Conservation (phyloP, 2,797 vertebrate genomes). For the Aphelocoma californica region DNA sequence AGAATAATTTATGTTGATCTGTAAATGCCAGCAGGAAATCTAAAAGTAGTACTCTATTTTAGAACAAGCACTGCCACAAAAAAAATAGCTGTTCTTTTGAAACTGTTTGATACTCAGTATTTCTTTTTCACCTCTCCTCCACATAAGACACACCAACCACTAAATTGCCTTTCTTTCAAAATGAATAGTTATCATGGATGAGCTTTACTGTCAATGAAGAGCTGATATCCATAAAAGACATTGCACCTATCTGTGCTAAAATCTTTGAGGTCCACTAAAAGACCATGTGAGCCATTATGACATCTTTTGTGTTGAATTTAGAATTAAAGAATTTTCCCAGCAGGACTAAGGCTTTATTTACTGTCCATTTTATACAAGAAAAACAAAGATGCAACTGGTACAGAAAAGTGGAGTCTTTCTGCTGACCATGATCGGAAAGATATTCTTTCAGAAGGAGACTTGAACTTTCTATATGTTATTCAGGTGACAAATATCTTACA, state of each 20-base stretch:
- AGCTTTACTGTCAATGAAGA: not conserved
- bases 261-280: not conserved
- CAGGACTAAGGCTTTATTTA: not conserved
- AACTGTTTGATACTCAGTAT: not conserved
- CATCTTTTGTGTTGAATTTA: not conserved
- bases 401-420: not conserved
- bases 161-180: not conserved
- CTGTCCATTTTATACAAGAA: not conserved
- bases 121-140: conserved; percentile 5
- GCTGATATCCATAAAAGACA: not conserved
- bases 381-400: not conserved
- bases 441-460: not conserved
- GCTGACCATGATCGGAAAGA: not conserved
- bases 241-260: not conserved
- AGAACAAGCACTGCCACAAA: not conserved
- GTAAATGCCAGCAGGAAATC: conserved; percentile 16
- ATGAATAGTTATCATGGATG: not conserved
- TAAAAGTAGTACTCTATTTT: conserved; percentile 11
- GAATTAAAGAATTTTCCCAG: not conserved
- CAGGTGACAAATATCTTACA: not conserved
- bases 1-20: conserved; percentile 20
- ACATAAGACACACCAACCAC: not conserved
- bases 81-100: not conserved
- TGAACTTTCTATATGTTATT: not conserved
- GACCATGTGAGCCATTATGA: not conserved